These are phyloP conservation scores for Cheilosia impressa DNA, from an alignment of 2,888 invertebrate species.

Conservation along the genomic window DNA sequence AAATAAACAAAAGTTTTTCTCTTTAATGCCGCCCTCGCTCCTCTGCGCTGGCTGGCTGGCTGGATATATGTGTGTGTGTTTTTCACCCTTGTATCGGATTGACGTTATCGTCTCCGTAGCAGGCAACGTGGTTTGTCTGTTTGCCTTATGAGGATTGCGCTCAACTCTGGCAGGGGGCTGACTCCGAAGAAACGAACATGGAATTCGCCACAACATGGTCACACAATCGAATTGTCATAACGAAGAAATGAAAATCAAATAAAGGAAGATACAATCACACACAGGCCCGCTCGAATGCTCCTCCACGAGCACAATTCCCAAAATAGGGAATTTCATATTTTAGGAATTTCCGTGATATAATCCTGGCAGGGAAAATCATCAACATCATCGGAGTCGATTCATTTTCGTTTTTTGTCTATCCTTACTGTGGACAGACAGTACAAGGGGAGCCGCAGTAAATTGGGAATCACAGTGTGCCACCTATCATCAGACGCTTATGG, in stretches of 20 bases:
- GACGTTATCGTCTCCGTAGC: conserved; percentile 46
- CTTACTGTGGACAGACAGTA: background rate
- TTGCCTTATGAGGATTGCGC: conserved; percentile 11
- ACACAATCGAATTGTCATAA: conserved; percentile 53
- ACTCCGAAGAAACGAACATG: conserved; percentile 23
- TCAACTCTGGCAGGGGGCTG: conserved; percentile 1
- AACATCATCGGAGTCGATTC: conserved; percentile 51
- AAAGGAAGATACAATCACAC: conserved; percentile 42
- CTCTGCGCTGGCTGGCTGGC: background rate
- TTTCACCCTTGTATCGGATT: conserved; percentile 37
- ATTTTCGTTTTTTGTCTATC: conserved; percentile 2
- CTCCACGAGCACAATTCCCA: background rate
- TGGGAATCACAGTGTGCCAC: conserved; percentile 60
- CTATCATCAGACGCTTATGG: conserved; percentile 46
- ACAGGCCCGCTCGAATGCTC: background rate
- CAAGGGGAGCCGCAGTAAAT: conserved; percentile 50
- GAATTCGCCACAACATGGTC: conserved; percentile 56
- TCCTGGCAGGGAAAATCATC: conserved; percentile 53
- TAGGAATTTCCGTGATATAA: conserved; percentile 40
- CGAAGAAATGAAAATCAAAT: conserved; percentile 61
- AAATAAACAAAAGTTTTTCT: conserved; percentile 71
- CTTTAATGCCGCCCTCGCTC: conserved; percentile 28
- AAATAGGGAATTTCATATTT: conserved; percentile 55
- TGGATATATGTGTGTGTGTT: conserved; percentile 13
- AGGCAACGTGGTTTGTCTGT: conserved; percentile 54